Conservation (phyloP, 35 echinoderm and acorn worm genomes). For the Chiridota heheva region DNA sequence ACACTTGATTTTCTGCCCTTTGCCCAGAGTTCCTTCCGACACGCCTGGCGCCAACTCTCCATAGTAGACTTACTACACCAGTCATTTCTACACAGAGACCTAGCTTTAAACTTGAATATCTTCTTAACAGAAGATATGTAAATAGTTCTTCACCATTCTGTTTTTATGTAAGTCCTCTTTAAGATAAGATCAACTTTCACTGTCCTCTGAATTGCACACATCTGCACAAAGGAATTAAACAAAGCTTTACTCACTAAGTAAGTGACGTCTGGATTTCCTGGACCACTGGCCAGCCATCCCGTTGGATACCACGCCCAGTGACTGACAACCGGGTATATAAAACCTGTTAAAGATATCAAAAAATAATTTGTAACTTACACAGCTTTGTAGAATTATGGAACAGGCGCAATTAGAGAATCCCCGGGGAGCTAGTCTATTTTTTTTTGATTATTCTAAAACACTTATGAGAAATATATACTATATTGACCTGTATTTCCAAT, state of each 20-base stretch:
- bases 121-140: background rate
- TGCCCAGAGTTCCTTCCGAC: no score
- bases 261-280: slow-evolving; percentile 47
- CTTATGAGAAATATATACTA: no score
- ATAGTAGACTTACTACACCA: background rate
- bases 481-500: no score
- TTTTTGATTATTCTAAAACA: no score
- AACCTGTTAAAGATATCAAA: slow-evolving; percentile 41
- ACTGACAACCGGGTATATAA: slow-evolving; percentile 89
- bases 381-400: no score
- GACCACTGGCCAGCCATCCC: slow-evolving; percentile 81
- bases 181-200: background rate
- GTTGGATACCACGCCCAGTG: slow-evolving; percentile 96
- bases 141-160: background rate
- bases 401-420: no score
- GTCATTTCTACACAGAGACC: background rate
- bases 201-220: background rate
- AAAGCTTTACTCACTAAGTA: slow-evolving; percentile 56
- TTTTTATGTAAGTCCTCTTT: background rate
- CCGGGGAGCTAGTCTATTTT: no score
- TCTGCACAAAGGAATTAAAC: background rate
- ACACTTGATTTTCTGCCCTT: no score
- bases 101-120: background rate
- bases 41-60: no score
- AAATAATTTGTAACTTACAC: background rate